Percentiles rank a stretch among this genome's conserved stretches.
Evolutionary conservation across 2,113 vertebrate species (phyloP).

Genomic region (Martes martes): DNA sequence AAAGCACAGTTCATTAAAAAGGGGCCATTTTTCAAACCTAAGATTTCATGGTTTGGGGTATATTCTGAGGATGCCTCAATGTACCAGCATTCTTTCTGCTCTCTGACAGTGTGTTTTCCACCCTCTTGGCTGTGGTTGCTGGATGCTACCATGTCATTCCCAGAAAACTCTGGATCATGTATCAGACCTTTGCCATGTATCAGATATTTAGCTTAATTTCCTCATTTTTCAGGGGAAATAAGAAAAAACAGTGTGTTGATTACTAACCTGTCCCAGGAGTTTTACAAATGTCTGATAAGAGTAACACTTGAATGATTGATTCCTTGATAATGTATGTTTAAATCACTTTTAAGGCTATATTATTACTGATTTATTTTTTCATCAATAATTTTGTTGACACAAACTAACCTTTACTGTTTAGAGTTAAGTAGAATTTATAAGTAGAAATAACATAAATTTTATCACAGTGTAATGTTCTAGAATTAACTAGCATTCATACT

Average conservation of each 20-base stretch:
- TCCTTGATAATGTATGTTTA: conserved; percentile 5
- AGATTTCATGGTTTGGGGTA: not conserved
- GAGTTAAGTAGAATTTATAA: conserved; percentile 34
- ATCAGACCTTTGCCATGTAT: not conserved
- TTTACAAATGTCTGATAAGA: not conserved
- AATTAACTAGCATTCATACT: conserved; percentile 16
- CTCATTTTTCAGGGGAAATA: not conserved
- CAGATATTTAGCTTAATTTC: conserved; percentile 17
- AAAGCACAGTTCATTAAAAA: not conserved
- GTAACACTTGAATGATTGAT: conserved; percentile 27
- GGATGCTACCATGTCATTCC: not conserved
- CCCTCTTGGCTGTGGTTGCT: not conserved
- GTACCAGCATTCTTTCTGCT: not conserved
- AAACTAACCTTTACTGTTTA: conserved; percentile 16
- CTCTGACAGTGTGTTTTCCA: not conserved
- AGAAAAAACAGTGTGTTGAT: not conserved
- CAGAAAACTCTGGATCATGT: not conserved
- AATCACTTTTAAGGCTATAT: conserved; percentile 23
- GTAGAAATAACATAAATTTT: conserved; percentile 29
- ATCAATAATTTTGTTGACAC: conserved; percentile 38
- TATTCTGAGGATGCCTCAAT: not conserved
- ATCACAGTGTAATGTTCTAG: not conserved
- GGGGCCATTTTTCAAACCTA: not conserved
- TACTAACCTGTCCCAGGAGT: not conserved
- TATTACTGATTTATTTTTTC: conserved; percentile 32